These are phyloP conservation scores for Amniataba percoides DNA, from an alignment of 2,797 vertebrate species.

Conservation along the genomic window DNA sequence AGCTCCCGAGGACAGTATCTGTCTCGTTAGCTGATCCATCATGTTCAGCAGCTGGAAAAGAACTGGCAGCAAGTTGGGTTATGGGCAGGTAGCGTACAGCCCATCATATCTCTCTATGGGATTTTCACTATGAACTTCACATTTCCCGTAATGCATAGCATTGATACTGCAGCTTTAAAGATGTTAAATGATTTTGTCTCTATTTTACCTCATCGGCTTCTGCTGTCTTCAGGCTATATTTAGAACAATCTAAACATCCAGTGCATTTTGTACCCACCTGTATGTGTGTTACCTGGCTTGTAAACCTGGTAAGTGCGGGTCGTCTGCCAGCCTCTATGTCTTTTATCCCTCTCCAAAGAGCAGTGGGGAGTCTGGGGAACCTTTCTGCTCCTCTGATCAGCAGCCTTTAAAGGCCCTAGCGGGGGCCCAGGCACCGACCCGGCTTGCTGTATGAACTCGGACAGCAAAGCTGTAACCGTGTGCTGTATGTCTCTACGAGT, in stretches of 20 bases:
- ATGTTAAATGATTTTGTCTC: neutral
- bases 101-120: neutral
- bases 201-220: neutral
- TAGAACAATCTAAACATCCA: conserved; percentile 1
- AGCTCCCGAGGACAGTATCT: neutral
- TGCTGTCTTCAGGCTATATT: neutral
- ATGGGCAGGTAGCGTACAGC: no score
- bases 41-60: neutral
- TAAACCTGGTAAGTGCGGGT: conserved; percentile 29
- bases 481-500: conserved; percentile 15
- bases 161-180: neutral
- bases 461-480: conserved; percentile 30
- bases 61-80: neutral
- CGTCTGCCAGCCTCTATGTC: neutral
- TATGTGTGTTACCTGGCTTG: neutral
- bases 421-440: neutral
- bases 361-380: conserved; percentile 42
- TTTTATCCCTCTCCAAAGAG: conserved; percentile 36
- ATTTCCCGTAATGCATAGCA: neutral
- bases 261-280: conserved; percentile 2
- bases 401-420: conserved; percentile 34
- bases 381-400: conserved; percentile 37
- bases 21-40: neutral
- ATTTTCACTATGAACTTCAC: neutral
- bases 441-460: conserved; percentile 33